Conservation (phyloP, 2,797 vertebrate genomes). For the Poeciliopsis presidionis region DNA sequence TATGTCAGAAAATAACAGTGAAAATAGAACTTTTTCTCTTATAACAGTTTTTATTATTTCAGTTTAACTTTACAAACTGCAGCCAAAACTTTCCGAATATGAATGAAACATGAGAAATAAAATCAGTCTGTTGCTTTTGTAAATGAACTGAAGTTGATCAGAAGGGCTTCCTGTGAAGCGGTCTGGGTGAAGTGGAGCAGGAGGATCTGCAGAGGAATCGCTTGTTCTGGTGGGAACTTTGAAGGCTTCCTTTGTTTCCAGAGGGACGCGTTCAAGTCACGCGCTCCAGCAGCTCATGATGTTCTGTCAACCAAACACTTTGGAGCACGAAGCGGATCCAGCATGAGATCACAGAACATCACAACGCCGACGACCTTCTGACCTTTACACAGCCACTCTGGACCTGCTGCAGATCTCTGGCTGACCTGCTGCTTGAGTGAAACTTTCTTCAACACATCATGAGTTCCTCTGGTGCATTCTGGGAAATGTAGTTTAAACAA, state of each 20-base stretch:
- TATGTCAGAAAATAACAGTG: too few relatives aligned
- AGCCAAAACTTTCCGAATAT: not conserved
- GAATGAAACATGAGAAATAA: not conserved
- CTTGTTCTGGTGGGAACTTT: not conserved
- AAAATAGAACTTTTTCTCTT: too few relatives aligned
- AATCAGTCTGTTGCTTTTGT: not conserved
- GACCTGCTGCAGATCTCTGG: not conserved
- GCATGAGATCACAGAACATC: not conserved
- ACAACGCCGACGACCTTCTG: not conserved
- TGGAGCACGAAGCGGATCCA: not conserved
- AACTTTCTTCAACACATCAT: not conserved
- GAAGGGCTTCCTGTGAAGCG: not conserved
- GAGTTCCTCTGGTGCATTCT: not conserved
- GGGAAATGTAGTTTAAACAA: conserved; percentile 1
- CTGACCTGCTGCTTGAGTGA: not conserved
- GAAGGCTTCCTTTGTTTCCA: not conserved
- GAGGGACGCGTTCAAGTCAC: not conserved
- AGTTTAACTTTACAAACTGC: too few relatives aligned
- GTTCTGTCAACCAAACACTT: not conserved
- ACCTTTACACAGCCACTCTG: not conserved
- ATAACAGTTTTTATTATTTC: too few relatives aligned
- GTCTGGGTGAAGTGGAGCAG: not conserved
- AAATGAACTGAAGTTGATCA: not conserved
- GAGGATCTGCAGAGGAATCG: not conserved
- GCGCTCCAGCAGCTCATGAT: not conserved